Percentiles rank a stretch among this genome's conserved stretches.
Conservation (phyloP, 2,113 vertebrate species). For the Ancistrus triradiatus region DNA sequence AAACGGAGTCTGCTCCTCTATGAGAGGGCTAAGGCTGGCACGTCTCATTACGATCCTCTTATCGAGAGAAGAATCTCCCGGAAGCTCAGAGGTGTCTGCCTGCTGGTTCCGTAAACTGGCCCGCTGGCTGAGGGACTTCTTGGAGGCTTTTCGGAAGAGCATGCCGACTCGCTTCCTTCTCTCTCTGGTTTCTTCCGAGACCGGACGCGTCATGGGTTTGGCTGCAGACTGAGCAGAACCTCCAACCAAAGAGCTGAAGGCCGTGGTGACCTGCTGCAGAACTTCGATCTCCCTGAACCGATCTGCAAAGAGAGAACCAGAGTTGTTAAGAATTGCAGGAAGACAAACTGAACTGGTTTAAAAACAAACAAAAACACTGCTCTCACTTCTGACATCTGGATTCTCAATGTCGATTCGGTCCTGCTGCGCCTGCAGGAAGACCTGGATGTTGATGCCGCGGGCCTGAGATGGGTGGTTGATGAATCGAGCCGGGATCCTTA, state of each 20-base stretch:
- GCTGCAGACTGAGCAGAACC: neutral
- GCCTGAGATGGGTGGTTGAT: conserved; percentile 75
- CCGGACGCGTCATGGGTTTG: neutral
- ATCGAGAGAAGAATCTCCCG: conserved; percentile 22
- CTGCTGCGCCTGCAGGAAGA: conserved; percentile 84
- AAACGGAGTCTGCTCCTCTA: conserved; percentile 48
- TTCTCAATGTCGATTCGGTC: conserved; percentile 75
- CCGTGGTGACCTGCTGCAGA: conserved; percentile 67
- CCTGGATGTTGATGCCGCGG: conserved; percentile 75
- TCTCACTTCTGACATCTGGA: conserved; percentile 79
- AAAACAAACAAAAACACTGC: conserved; percentile 33
- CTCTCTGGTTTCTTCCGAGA: conserved; percentile 50
- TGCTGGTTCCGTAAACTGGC: conserved; percentile 12
- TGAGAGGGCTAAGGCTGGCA: conserved; percentile 45
- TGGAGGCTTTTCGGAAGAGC: conserved; percentile 58
- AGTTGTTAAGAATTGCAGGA: too few relatives aligned
- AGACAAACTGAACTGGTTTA: too few relatives aligned
- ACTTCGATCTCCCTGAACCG: conserved; percentile 68
- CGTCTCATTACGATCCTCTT: conserved; percentile 31
- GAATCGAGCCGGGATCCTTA: conserved; percentile 82
- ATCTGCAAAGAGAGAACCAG: conserved; percentile 44
- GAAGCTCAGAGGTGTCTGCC: neutral
- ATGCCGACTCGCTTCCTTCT: conserved; percentile 51
- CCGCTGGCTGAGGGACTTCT: conserved; percentile 53
- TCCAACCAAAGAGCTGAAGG: conserved; percentile 59